phyloP scores from a whole-genome alignment of 2,888 invertebrate species.

The Ochropleura plecta region DNA sequence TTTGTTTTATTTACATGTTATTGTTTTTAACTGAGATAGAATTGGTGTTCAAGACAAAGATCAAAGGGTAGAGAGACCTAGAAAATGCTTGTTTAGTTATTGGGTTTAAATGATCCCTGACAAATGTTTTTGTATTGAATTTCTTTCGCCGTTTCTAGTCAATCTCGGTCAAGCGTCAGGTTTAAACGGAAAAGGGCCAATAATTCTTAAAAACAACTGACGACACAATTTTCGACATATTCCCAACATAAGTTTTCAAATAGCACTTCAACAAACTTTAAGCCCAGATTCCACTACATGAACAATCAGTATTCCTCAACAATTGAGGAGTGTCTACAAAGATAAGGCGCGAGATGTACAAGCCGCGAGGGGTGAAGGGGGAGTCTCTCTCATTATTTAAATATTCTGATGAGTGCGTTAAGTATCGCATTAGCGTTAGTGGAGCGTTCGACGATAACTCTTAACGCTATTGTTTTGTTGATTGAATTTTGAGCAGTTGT shows the following conservation, averaged over 20 bases:
- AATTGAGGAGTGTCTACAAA: slow-evolving; percentile 83
- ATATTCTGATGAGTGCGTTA: slow-evolving; percentile 87
- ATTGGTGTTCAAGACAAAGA: neutral
- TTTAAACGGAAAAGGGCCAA: neutral
- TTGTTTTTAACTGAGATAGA: slow-evolving; percentile 16
- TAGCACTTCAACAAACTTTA: slow-evolving; percentile 13
- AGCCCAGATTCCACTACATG: slow-evolving; percentile 57
- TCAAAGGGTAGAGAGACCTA: neutral
- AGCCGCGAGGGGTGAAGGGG: slow-evolving; percentile 68
- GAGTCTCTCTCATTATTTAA: slow-evolving; percentile 84
- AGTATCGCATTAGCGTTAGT: slow-evolving; percentile 83
- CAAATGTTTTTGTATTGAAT: neutral
- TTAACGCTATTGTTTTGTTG: slow-evolving; percentile 84
- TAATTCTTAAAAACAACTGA: neutral
- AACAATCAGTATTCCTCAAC: slow-evolving; percentile 70
- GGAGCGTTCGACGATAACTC: slow-evolving; percentile 81
- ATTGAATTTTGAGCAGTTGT: slow-evolving; percentile 80
- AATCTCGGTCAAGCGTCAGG: neutral
- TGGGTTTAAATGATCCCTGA: neutral
- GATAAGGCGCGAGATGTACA: slow-evolving; percentile 85
- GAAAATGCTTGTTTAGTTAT: neutral
- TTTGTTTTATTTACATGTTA: slow-evolving; percentile 48
- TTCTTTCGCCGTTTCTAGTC: neutral
- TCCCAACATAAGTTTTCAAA: slow-evolving; percentile 22
- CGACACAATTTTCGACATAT: neutral